Conservation (phyloP, 2,113 vertebrate species). For the Puffinus mauretanicus region DNA sequence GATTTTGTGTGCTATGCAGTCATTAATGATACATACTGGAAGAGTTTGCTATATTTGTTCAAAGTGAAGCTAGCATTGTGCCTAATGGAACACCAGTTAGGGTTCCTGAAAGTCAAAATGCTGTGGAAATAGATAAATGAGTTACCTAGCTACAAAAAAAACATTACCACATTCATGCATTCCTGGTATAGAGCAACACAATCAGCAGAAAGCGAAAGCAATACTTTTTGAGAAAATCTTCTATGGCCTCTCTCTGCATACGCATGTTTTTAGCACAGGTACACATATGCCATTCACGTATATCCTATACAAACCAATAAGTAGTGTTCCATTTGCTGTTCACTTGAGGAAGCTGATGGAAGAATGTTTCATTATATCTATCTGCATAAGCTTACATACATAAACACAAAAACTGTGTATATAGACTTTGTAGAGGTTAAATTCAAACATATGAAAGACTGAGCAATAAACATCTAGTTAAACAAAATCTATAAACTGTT, state of each 20-base stretch:
- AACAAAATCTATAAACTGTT: constrained; percentile 29
- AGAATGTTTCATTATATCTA: neutral
- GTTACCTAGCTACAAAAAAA: neutral
- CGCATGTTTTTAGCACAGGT: neutral
- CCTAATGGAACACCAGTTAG: constrained; percentile 27
- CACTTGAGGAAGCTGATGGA: neutral
- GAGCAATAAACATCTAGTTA: neutral
- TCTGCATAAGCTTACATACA: neutral
- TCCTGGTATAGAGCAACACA: neutral
- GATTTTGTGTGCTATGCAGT: neutral
- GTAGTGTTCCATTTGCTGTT: neutral
- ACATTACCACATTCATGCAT: neutral
- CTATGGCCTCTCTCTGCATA: neutral
- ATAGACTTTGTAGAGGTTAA: neutral
- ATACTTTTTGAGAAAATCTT: neutral
- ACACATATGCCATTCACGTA: neutral
- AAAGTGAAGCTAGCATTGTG: neutral
- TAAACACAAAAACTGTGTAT: neutral
- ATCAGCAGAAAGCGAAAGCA: neutral
- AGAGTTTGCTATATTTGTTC: neutral
- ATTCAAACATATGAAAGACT: neutral
- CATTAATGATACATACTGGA: constrained; percentile 34
- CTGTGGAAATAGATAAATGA: neutral
- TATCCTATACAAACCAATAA: neutral
- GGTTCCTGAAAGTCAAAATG: constrained; percentile 42